phyloP scores from a whole-genome alignment of 2,113 vertebrate species.

The Cyprinus carpio region DNA sequence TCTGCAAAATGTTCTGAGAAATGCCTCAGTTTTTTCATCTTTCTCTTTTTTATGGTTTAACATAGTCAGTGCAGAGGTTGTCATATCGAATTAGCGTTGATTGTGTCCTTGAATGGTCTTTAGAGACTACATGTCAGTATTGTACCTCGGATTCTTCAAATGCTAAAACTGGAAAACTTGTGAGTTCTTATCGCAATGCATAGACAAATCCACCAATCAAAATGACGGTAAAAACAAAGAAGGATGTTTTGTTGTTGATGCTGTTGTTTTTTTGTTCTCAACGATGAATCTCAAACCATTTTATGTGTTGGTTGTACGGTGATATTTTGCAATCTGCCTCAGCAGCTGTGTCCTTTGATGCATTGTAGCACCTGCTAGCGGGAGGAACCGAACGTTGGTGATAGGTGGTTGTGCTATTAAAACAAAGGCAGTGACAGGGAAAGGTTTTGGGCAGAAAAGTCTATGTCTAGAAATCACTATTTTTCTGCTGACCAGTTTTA shows the following conservation, averaged over 20 bases:
- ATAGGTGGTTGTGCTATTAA: neutral
- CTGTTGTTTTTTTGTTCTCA: neutral
- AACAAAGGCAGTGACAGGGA: conserved; percentile 47
- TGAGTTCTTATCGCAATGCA: neutral
- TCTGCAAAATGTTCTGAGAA: neutral
- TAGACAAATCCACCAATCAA: neutral
- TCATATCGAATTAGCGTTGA: neutral
- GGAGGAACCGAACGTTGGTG: neutral
- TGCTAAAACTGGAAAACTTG: neutral
- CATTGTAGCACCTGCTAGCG: neutral
- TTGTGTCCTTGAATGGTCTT: neutral
- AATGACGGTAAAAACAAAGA: neutral
- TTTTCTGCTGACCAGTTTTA: conserved; percentile 28
- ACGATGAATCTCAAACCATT: neutral
- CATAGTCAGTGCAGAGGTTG: neutral
- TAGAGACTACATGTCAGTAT: neutral
- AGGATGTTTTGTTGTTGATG: neutral
- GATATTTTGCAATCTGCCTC: neutral
- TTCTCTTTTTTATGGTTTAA: too few relatives aligned
- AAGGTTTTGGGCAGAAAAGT: conserved; percentile 36
- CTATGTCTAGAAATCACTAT: conserved; percentile 1
- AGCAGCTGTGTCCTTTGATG: conserved; percentile 39
- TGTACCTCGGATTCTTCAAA: neutral
- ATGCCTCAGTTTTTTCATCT: neutral
- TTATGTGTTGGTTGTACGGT: neutral